phyloP scores from a whole-genome alignment of 2,888 invertebrate species.

The Agrochola macilenta region DNA sequence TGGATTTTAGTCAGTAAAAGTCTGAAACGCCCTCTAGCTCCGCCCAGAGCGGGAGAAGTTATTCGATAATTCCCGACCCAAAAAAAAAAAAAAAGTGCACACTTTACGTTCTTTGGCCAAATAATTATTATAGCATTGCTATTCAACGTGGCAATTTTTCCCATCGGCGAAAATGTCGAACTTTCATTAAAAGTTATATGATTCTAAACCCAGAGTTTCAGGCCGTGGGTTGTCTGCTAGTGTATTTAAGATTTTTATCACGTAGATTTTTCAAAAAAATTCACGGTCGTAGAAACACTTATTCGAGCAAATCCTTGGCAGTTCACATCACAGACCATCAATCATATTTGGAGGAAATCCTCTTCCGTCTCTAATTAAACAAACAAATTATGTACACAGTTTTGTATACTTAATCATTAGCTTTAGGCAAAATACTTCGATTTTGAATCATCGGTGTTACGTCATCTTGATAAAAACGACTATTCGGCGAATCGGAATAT shows the following conservation, averaged over 20 bases:
- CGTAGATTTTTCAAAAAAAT: not conserved
- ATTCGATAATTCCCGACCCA: too few relatives aligned
- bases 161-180: too few relatives aligned
- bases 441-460: constrained; percentile 40
- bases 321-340: constrained; percentile 26
- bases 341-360: constrained; percentile 47
- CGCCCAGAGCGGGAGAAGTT: too few relatives aligned
- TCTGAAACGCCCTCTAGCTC: too few relatives aligned
- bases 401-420: constrained; percentile 36
- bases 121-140: too few relatives aligned
- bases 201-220: not conserved
- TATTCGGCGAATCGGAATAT: constrained; percentile 23
- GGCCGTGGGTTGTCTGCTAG: not conserved
- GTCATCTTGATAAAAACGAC: constrained; percentile 22
- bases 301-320: not conserved
- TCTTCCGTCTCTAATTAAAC: constrained; percentile 49
- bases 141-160: too few relatives aligned
- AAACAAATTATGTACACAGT: constrained; percentile 18
- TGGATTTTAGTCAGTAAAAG: too few relatives aligned
- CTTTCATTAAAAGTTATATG: too few relatives aligned
- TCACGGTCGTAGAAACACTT: not conserved
- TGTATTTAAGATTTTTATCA: not conserved
- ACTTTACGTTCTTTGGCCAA: too few relatives aligned
- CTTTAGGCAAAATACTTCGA: constrained; percentile 27
- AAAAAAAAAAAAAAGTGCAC: too few relatives aligned